phyloP scores from a whole-genome alignment of 2,888 invertebrate species.

The Plagiodera versicolora region DNA sequence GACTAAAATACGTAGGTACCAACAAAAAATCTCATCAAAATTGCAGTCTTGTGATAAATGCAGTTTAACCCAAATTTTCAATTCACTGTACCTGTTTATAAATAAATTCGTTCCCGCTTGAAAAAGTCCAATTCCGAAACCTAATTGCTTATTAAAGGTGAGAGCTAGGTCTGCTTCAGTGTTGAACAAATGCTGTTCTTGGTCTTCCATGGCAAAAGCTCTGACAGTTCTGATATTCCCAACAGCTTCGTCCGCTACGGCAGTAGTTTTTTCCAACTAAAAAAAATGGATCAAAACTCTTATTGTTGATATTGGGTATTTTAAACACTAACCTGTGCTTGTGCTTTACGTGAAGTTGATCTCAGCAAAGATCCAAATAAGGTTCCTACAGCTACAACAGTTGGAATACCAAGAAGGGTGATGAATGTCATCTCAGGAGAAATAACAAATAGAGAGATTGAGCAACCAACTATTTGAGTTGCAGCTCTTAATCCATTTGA shows the following conservation, averaged over 20 bases:
- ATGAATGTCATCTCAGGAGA: slow-evolving; percentile 88
- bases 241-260: slow-evolving; percentile 91
- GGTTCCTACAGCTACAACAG: slow-evolving; percentile 82
- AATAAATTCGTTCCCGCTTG: slow-evolving; percentile 87
- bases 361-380: slow-evolving; percentile 79
- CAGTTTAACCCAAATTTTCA: no score
- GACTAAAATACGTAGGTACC: no score
- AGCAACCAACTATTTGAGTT: slow-evolving; percentile 82
- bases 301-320: background rate
- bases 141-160: slow-evolving; percentile 74
- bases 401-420: slow-evolving; percentile 83
- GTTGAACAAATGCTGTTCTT: slow-evolving; percentile 73
- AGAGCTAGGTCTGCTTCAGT: slow-evolving; percentile 75
- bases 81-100: slow-evolving; percentile 64
- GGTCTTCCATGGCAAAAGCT: slow-evolving; percentile 90
- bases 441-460: slow-evolving; percentile 78
- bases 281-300: slow-evolving; percentile 24
- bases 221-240: slow-evolving; percentile 92
- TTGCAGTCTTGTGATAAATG: no score
- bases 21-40: no score
- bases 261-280: slow-evolving; percentile 81
- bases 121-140: slow-evolving; percentile 89
- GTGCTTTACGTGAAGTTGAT: slow-evolving; percentile 75
- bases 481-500: slow-evolving; percentile 87
- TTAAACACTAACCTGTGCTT: slow-evolving; percentile 68